phyloP scores from a whole-genome alignment of 1,140 invertebrate genomes.

The Achatina immaculata region DNA sequence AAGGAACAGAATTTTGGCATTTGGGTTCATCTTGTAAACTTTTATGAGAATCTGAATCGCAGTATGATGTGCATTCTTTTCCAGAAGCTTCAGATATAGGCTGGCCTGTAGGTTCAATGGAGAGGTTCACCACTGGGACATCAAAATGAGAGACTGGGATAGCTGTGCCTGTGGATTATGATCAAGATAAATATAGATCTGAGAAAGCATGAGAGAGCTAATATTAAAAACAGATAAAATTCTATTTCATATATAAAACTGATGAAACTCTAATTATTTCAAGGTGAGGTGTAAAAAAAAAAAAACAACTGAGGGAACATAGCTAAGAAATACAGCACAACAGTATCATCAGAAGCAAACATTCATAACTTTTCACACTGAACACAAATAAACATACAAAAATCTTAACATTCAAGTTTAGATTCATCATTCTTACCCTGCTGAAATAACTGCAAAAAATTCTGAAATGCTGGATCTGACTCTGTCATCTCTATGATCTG shows the following conservation, averaged over 20 bases:
- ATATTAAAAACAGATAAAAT: no score
- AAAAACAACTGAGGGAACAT: no score
- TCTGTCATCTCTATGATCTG: constrained; percentile 20
- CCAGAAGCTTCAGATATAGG: not conserved
- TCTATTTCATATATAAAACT: no score
- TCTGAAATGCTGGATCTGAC: constrained; percentile 31
- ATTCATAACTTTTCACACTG: no score
- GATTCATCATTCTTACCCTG: constrained; percentile 1
- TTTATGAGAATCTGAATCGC: not conserved
- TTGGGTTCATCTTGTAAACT: not conserved
- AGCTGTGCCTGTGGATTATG: constrained; percentile 2
- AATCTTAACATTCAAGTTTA: no score
- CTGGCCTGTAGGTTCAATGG: not conserved
- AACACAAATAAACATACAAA: not conserved
- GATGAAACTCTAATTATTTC: no score
- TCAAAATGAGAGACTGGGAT: constrained; percentile 4
- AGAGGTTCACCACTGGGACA: not conserved
- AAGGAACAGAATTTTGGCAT: not conserved
- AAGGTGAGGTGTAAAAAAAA: no score
- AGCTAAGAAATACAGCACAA: no score
- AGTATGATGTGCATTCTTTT: not conserved
- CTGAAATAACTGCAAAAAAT: constrained; percentile 29
- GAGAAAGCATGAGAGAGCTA: no score
- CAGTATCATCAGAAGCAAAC: no score
- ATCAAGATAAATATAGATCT: not conserved